Base-by-base conservation (phyloP, 2,797 vertebrate species). In the Loriculus beryllinus region DNA sequence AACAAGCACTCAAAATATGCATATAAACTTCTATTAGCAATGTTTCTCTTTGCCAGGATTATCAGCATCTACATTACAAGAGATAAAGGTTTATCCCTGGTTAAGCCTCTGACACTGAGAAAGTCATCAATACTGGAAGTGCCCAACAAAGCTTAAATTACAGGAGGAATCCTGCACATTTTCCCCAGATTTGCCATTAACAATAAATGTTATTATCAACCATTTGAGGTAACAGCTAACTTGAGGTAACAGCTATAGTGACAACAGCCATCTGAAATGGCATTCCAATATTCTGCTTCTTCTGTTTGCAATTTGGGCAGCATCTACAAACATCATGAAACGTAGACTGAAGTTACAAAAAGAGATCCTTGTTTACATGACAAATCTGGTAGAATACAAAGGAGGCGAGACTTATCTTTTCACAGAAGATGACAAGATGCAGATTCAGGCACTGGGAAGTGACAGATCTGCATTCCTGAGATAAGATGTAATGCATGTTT, bases 361-460 rank as follows among this genome's bases (percentile, higher is more conserved):
- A 65, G 45, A 79, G 54, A 84, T 86, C 65, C 64, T 37, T 45
- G 63, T 76, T 90, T 51, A 95, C 63, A 90, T 37, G 83, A 95
- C 51, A 95, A 79, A 92, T 75, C 90, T 80, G 77, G 82, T 54
- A 92, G 75, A 96, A 92, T 59, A 96, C 91, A 93, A 89, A 94
- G 86, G 77, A 90, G 64, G 49, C 1, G 2, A 90, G 65, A 94
- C 86, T 96, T 95, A 90, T 95, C 90, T 95, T 93, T 95, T 87
- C 91, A 87, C 39, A 92, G 88, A 86, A 75, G 95, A 96, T 76
- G 88, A 48, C 64, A 95, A 95, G 90, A 94, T 92, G 88, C 90
- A 96, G 94, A 96, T 93, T 94, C 88, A 92, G 88, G 81, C 96
- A 95, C 95, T 87, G 78, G 88, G 62, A 92, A 96, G 92, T 90